Evolutionary conservation across 1,140 invertebrate genomes (phyloP), one percentile per base, ranked within the genome.

Genomic region (Galleria mellonella): DNA sequence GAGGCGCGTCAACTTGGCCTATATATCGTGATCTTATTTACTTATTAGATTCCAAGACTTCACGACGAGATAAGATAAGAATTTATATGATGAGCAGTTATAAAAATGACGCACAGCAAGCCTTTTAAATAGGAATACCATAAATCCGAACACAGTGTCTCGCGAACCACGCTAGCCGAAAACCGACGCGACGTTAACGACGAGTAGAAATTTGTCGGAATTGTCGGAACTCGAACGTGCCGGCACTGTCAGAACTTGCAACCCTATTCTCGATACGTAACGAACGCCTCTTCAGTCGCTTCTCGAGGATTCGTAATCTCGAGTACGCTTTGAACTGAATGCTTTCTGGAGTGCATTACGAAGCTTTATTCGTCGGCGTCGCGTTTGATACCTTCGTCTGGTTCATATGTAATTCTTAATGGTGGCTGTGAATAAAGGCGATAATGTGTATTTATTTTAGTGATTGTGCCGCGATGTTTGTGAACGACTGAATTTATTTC

Each of bases 221-320:
- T n/a, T n/a, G n/a, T 23, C 17, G 17, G 2, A 23, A 23, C 2
- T 6, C 6, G 17, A 23, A 23, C 17, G 17, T 23, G 17, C 17
- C 17, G 2, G 6, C 17, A 23, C 2, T 23, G 2, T 23, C 2
- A 23, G 17, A 23, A 3, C 17, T 23, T 23, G 17, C 17, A 23
- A 23, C 17, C 17, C 17, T 23, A 23, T 6, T 23, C 15, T 10
- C 9, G 23, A 30, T 23, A 28, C 12, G 32, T 13, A 33, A 43
- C 41, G 32, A 33, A 32, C 28, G 11, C 46, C 44, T 36, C 23
- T 33, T 27, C 35, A 43, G 51, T 51, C 36, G 7, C 17, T 35
- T 3, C 17, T 68, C 51, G 17, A 56, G 55, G 53, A 48, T 40
- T 38, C 13, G 23, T 55, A 53, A 67, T 63, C 63, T 67, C 54